These are phyloP conservation scores for Platycheirus albimanus DNA, from an alignment of 2,888 invertebrate species.

Conservation along the genomic window DNA sequence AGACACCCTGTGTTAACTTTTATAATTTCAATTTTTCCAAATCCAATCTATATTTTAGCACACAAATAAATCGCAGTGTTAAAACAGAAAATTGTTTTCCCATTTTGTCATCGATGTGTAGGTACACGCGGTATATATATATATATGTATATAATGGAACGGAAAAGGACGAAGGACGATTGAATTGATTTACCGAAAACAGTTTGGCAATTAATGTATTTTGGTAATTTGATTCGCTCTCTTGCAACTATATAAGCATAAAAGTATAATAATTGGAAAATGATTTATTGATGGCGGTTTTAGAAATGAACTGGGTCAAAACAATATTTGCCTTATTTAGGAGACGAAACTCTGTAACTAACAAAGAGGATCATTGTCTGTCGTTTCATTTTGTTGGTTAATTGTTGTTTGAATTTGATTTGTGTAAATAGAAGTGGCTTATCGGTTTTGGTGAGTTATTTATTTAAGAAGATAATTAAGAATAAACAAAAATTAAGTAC, in stretches of 20 bases:
- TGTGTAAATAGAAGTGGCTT: not conserved
- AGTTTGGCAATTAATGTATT: constrained; percentile 37
- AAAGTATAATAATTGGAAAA: constrained; percentile 22
- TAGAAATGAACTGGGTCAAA: constrained; percentile 3
- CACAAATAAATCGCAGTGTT: constrained; percentile 16
- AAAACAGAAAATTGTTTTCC: not conserved
- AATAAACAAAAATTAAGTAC: too few relatives aligned
- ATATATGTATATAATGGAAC: not conserved
- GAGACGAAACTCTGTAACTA: not conserved
- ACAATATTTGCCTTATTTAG: not conserved
- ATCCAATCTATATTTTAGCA: constrained; percentile 2
- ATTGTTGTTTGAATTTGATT: not conserved
- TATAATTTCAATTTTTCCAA: constrained; percentile 4
- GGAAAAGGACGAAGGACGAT: not conserved
- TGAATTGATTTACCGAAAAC: constrained; percentile 24
- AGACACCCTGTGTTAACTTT: constrained; percentile 2
- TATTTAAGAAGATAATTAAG: too few relatives aligned
- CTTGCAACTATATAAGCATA: not conserved
- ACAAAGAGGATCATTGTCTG: not conserved
- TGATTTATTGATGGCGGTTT: constrained; percentile 28
- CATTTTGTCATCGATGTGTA: not conserved
- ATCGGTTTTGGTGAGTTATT: too few relatives aligned
- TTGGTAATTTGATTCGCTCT: constrained; percentile 37
- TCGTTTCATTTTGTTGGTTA: not conserved
- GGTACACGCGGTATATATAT: not conserved